These are phyloP conservation scores for Hypercompe scribonia DNA, from an alignment of 2,888 invertebrate species.

Conservation along the genomic window DNA sequence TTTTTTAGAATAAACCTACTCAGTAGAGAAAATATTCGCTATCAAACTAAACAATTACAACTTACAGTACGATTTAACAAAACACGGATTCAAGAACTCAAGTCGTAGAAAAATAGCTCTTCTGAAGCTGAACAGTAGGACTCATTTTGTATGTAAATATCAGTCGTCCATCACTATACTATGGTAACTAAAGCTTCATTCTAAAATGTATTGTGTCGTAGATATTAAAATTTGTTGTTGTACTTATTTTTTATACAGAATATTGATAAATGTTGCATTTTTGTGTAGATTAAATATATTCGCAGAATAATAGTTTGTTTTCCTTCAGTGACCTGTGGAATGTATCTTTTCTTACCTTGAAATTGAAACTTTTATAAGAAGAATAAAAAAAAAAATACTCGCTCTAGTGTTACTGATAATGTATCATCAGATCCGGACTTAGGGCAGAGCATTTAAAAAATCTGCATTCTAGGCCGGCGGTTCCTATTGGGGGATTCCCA, in stretches of 20 bases:
- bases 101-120: neutral
- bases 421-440: too few relatives aligned
- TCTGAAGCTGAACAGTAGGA: neutral
- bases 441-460: too few relatives aligned
- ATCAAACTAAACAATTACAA: neutral
- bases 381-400: too few relatives aligned
- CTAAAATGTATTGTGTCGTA: slow-evolving; percentile 68
- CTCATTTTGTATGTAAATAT: slow-evolving; percentile 25
- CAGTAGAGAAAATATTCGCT: neutral
- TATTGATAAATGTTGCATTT: slow-evolving; percentile 84
- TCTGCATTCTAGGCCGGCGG: too few relatives aligned
- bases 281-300: slow-evolving; percentile 81
- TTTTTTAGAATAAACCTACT: neutral
- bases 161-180: slow-evolving; percentile 41
- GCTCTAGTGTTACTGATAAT: too few relatives aligned
- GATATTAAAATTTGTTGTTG: slow-evolving; percentile 77
- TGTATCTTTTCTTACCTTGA: too few relatives aligned
- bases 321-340: neutral
- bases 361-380: too few relatives aligned
- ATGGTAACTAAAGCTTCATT: slow-evolving; percentile 61
- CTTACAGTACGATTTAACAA: neutral
- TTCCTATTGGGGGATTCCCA: too few relatives aligned
- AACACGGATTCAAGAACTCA: neutral
- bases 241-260: slow-evolving; percentile 83
- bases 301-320: slow-evolving; percentile 63